phyloP scores from a whole-genome alignment of 2,113 vertebrate genomes.

The Vireo altiloquus region DNA sequence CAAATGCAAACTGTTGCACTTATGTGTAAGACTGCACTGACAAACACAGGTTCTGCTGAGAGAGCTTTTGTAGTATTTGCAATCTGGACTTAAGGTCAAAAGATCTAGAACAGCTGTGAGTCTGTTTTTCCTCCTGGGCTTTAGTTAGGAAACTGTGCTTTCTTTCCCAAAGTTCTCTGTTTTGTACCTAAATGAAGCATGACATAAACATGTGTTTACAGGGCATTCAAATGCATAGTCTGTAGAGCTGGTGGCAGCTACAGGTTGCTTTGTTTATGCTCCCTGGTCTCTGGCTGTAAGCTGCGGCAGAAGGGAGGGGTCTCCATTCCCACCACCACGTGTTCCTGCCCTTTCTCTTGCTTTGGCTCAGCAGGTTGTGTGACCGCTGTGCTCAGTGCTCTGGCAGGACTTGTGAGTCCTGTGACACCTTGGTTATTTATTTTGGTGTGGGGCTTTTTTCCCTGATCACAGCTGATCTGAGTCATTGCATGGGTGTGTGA shows the following conservation, averaged over 20 bases:
- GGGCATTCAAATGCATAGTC: not conserved
- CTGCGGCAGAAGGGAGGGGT: not conserved
- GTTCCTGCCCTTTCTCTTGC: not conserved
- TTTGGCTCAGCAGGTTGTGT: not conserved
- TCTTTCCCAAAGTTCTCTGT: not conserved
- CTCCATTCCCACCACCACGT: rapidly evolving
- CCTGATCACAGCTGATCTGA: not conserved
- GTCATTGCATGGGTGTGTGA: not conserved
- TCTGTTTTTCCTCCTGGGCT: not conserved
- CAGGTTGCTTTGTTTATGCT: not conserved
- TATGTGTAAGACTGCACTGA: not conserved
- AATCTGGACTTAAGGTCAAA: not conserved
- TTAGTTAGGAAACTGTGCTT: not conserved
- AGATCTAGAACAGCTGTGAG: not conserved
- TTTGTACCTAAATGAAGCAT: not conserved
- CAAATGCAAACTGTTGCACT: not conserved
- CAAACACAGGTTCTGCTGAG: not conserved
- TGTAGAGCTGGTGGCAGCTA: not conserved
- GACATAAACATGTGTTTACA: not conserved
- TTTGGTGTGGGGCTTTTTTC: not conserved
- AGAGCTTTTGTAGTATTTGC: not conserved
- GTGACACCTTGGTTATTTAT: not conserved
- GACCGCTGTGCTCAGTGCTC: not conserved
- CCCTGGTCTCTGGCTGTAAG: not conserved
- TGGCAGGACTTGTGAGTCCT: not conserved